Evolutionary conservation across 2,797 vertebrate species (phyloP).

Genomic region (Gymnocypris eckloni): DNA sequence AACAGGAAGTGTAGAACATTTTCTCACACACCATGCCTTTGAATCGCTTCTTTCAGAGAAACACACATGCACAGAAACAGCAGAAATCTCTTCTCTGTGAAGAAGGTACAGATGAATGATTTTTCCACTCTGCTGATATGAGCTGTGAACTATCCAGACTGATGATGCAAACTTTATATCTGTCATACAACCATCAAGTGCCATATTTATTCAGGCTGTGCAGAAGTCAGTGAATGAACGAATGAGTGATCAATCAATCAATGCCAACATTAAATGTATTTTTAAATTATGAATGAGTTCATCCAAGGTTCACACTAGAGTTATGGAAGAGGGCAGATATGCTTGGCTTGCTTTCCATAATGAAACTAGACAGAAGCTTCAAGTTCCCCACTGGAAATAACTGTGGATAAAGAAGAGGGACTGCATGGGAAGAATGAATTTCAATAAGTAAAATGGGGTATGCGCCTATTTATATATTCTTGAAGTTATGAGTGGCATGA

Average conservation of each 20-base stretch:
- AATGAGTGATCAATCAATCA: neutral
- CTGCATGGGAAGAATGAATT: neutral
- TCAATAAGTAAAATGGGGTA: neutral
- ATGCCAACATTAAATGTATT: conserved; percentile 14
- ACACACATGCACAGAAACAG: neutral
- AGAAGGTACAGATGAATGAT: conserved; percentile 9
- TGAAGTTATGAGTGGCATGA: neutral
- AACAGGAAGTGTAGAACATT: conserved; percentile 56
- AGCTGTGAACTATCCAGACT: neutral
- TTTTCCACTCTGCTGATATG: conserved; percentile 17
- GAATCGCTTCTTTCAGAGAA: conserved; percentile 8
- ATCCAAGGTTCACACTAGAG: neutral
- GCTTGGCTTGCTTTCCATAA: neutral
- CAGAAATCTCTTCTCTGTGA: neutral
- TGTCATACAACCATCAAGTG: conserved; percentile 1
- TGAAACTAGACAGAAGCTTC: neutral
- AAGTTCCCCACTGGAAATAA: neutral
- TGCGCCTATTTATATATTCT: neutral
- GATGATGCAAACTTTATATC: conserved; percentile 16
- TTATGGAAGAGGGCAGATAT: neutral
- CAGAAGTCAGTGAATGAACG: neutral
- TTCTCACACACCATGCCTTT: conserved; percentile 30
- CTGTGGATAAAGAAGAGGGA: neutral
- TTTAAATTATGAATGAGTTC: neutral
- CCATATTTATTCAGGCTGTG: neutral